Base-by-base conservation (phyloP, 2,888 invertebrate genomes). In the Cephus rjabovi region DNA sequence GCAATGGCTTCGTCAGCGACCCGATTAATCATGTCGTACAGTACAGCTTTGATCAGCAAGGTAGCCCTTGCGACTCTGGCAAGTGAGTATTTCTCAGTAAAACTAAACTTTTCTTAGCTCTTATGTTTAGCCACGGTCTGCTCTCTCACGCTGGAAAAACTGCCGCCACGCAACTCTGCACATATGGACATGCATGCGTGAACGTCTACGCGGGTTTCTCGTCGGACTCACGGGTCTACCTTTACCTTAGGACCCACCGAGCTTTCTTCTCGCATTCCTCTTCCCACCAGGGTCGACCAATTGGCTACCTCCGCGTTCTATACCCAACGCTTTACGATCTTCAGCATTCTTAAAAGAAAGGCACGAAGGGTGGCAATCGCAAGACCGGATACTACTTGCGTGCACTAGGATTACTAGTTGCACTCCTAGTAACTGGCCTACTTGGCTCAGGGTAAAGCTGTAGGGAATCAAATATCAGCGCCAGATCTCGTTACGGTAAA, bases 1-100 rank as follows among this genome's bases (percentile, higher is more conserved):
- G 96, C 97, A 82, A 97, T 97, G 97, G 95, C 97, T 87, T 96
- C 96, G 76, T 97, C 97, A 76, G 95, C 95, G 89, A 97, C 97
- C 90, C 95, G 95, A 88, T 95, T 97, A 81, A 94, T 95, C 81
- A 93, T 97, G 92, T 95, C 95, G 87, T 97, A 97, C 92, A 95
- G 95, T 82, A 93, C 94, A 82, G 94, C 96, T 76, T 95, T 97
- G 80, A 95, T 97, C 92, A 92, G 95, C 87, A 97, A 97, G 93
- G 93, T 97, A 83, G 95, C 96, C 77, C 92, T 97, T 83, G 95
- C 96, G 71, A 93, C 97, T 73, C 89, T 96, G 86, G 96, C 96
- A 85, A 95, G 97, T 97, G 91, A 95, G 95, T 94, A 80, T 71
- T 31, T 71, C 56, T 9, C 23, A 56, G 9, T 56, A 23, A 56